phyloP scores from a whole-genome alignment of 2,797 vertebrate genomes.

The Agapornis canus region DNA sequence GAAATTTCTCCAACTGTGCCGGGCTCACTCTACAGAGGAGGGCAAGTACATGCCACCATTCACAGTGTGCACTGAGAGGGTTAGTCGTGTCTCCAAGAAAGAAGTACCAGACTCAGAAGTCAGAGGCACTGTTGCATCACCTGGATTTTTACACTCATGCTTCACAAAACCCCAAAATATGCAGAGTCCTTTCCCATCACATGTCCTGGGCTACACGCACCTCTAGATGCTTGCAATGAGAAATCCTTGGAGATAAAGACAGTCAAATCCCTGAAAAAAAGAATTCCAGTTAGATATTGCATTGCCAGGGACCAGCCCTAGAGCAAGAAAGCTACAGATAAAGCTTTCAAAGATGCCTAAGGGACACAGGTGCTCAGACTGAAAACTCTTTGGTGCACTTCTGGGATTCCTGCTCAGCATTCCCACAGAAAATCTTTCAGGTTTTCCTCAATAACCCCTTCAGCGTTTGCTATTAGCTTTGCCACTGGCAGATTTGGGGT shows the following conservation, averaged over 20 bases:
- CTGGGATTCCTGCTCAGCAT: not conserved
- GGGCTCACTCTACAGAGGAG: not conserved
- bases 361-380: not conserved
- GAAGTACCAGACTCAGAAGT: not conserved
- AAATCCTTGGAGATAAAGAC: not conserved
- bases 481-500: not conserved
- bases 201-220: not conserved
- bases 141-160: not conserved
- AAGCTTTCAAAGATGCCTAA: not conserved
- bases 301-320: not conserved
- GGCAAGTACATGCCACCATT: fast-evolving
- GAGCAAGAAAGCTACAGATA: not conserved
- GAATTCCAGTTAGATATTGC: not conserved
- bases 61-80: not conserved
- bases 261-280: not conserved
- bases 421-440: not conserved
- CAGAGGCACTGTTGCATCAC: not conserved
- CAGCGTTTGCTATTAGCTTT: not conserved
- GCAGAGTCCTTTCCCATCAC: not conserved
- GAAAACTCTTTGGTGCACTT: not conserved
- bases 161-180: not conserved
- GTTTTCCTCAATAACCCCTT: not conserved
- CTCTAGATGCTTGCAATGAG: not conserved
- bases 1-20: not conserved
- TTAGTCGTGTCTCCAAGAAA: not conserved